A percentile compares a stretch with the other conserved stretches of the same genome.
These are phyloP conservation scores for Bombus superbus DNA, from an alignment of 1,140 invertebrate species.

Conservation along the genomic window DNA sequence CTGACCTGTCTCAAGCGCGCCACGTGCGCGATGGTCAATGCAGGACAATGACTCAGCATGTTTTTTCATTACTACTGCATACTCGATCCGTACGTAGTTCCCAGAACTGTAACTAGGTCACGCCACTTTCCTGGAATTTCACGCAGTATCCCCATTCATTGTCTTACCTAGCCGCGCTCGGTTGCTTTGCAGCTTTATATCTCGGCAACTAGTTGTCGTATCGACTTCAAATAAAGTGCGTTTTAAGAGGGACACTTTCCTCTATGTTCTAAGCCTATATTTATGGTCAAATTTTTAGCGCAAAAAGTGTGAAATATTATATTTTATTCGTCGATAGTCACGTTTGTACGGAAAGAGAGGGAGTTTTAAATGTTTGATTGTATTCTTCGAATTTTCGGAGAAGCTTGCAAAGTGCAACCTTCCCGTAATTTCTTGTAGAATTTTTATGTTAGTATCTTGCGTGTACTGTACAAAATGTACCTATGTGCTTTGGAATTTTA, in stretches of 20 bases:
- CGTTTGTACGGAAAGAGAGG: too few relatives aligned
- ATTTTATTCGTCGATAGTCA: neutral
- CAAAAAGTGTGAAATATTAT: neutral
- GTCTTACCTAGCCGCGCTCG: neutral
- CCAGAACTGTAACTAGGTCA: neutral
- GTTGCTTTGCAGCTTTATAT: neutral
- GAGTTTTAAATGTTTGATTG: neutral
- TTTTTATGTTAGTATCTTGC: neutral
- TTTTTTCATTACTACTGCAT: neutral
- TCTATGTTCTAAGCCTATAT: neutral
- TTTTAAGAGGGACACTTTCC: neutral
- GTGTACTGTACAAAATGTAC: too few relatives aligned
- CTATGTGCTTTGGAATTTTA: neutral
- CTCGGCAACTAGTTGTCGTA: neutral
- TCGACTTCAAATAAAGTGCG: neutral
- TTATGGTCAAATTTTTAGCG: neutral
- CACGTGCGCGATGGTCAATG: neutral
- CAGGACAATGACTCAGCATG: neutral
- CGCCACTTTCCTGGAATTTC: neutral
- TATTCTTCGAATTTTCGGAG: neutral
- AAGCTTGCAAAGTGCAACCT: neutral
- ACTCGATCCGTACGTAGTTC: neutral
- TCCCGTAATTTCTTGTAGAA: neutral
- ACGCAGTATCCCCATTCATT: neutral
- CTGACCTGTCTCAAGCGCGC: neutral